phyloP scores from a whole-genome alignment of 2,113 vertebrate species.

The Telmatochromis brichardi region DNA sequence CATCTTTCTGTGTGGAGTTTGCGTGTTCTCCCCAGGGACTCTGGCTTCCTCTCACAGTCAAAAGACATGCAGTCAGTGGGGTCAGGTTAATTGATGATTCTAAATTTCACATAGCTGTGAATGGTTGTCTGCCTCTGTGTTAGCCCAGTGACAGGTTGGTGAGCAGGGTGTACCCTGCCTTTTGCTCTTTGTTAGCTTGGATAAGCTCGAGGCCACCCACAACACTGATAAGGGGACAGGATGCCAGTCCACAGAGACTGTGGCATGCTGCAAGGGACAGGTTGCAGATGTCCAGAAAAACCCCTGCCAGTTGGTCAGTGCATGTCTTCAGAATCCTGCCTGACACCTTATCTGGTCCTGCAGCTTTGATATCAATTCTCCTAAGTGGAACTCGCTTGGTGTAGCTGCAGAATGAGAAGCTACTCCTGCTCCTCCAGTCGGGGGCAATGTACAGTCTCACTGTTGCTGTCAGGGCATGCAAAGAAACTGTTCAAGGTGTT shows the following conservation, averaged over 20 bases:
- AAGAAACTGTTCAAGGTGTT: not conserved
- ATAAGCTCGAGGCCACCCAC: not conserved
- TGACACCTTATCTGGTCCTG: not conserved
- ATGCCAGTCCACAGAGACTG: not conserved
- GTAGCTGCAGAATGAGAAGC: not conserved
- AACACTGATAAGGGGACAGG: not conserved
- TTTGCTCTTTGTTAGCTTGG: not conserved
- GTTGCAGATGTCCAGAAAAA: not conserved
- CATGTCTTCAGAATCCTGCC: rapidly evolving
- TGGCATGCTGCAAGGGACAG: not conserved
- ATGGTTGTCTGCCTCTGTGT: not conserved
- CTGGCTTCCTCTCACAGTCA: not conserved
- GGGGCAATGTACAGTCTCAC: not conserved
- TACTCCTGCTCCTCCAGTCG: not conserved
- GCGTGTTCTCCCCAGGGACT: not conserved
- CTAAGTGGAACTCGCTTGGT: not conserved
- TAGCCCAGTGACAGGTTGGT: not conserved
- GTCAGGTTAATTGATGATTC: not conserved
- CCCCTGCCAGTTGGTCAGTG: not conserved
- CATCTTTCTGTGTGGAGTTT: not conserved
- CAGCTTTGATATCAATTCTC: not conserved
- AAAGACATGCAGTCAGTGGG: not conserved
- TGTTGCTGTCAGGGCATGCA: not conserved
- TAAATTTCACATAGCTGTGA: not conserved
- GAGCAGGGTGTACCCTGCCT: not conserved